A percentile compares a stretch with the other conserved stretches of the same genome.
Evolutionary conservation across 2,888 invertebrate species (phyloP).

Genomic region (Rosalia funebris): DNA sequence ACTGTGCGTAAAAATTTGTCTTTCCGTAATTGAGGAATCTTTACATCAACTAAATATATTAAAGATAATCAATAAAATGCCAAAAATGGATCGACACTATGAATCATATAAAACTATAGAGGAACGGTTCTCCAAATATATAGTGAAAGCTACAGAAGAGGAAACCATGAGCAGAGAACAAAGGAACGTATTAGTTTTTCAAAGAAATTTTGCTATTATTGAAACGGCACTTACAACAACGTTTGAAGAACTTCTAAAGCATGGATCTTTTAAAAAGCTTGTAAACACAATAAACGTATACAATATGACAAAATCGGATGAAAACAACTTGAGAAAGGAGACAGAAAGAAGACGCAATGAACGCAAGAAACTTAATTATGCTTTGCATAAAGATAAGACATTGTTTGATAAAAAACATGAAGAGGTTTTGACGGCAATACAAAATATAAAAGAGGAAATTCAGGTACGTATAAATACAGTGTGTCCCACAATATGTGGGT

Average conservation of each 20-base stretch:
- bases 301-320: slow-evolving; percentile 36
- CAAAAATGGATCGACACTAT: slow-evolving; percentile 25
- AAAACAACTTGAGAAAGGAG: slow-evolving; percentile 33
- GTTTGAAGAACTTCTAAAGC: slow-evolving; percentile 36
- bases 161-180: neutral
- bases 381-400: slow-evolving; percentile 42
- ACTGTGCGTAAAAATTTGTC: slow-evolving; percentile 27
- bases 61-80: slow-evolving; percentile 37
- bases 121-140: slow-evolving; percentile 30
- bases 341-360: no score
- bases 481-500: no score
- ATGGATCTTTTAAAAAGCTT: slow-evolving; percentile 37
- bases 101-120: slow-evolving; percentile 33
- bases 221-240: slow-evolving; percentile 34
- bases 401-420: slow-evolving; percentile 41
- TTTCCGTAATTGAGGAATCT: slow-evolving; percentile 35
- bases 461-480: slow-evolving; percentile 51
- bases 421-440: slow-evolving; percentile 45
- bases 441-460: slow-evolving; percentile 54
- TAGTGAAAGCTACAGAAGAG: neutral
- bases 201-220: slow-evolving; percentile 40
- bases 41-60: slow-evolving; percentile 42
- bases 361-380: slow-evolving; percentile 38
- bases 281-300: slow-evolving; percentile 38
- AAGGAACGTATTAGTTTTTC: slow-evolving; percentile 24